phyloP scores from a whole-genome alignment of 1,140 invertebrate genomes.

The Wiebesia pumilae region DNA sequence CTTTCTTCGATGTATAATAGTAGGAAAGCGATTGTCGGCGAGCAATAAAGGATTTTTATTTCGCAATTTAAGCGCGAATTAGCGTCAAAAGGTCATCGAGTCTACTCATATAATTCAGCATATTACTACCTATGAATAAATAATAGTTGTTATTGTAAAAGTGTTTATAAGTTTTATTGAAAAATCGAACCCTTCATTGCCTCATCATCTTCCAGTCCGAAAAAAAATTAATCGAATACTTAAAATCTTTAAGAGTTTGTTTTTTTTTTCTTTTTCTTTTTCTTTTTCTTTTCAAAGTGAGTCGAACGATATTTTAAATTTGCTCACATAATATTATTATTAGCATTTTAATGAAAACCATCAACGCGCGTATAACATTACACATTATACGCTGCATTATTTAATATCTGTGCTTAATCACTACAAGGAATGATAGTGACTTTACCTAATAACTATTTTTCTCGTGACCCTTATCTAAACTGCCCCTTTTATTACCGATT shows the following conservation, averaged over 20 bases:
- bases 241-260: too few relatives aligned
- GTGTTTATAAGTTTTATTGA: slow-evolving; percentile 9
- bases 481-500: neutral
- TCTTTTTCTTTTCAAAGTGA: too few relatives aligned
- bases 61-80: slow-evolving; percentile 59
- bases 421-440: neutral
- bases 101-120: slow-evolving; percentile 76
- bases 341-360: neutral
- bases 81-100: slow-evolving; percentile 72
- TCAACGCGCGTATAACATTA: neutral
- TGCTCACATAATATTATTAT: too few relatives aligned
- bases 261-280: too few relatives aligned
- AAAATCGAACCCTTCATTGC: neutral
- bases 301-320: too few relatives aligned
- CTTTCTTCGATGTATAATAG: slow-evolving; percentile 33
- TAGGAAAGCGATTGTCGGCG: slow-evolving; percentile 50
- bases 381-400: neutral
- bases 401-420: neutral
- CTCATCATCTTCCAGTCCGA: neutral
- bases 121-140: slow-evolving; percentile 76
- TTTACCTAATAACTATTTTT: neutral
- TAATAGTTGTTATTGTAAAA: slow-evolving; percentile 75
- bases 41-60: slow-evolving; percentile 52
- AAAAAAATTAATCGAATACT: too few relatives aligned
- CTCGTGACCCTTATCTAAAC: neutral